Evolutionary conservation across 2,113 vertebrate species (phyloP).

Genomic region (Dascyllus trimaculatus): DNA sequence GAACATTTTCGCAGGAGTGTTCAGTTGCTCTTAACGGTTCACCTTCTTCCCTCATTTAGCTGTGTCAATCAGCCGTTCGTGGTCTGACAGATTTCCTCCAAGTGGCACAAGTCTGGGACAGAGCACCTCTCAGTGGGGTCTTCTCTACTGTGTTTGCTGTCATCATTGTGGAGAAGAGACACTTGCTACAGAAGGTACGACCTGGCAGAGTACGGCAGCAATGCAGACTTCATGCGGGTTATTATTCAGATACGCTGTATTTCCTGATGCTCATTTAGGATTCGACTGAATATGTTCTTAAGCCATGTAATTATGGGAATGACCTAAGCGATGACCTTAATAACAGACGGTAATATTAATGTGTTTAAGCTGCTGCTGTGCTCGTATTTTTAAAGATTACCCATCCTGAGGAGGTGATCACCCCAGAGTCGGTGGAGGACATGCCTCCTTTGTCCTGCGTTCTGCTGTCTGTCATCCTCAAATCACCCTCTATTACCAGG

Average conservation of each 20-base stretch:
- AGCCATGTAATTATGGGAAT: conserved; percentile 1
- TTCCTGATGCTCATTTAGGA: neutral
- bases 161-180: conserved; percentile 88
- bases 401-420: conserved; percentile 79
- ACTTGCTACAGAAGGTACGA: conserved; percentile 87
- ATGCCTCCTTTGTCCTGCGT: conserved; percentile 90
- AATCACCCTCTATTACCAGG: conserved; percentile 86
- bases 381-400: conserved; percentile 71
- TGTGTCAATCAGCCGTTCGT: conserved; percentile 84
- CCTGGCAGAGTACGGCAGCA: neutral
- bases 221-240: neutral
- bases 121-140: conserved; percentile 80
- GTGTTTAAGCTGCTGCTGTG: neutral
- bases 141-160: conserved; percentile 90
- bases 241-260: neutral
- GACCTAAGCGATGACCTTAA: neutral
- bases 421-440: conserved; percentile 84
- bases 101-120: conserved; percentile 82
- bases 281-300: neutral
- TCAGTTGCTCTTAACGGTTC: neutral
- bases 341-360: too few species aligned
- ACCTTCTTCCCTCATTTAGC: conserved; percentile 71
- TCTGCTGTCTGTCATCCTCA: conserved; percentile 86
- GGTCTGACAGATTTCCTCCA: conserved; percentile 88
- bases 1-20: too few species aligned